Percentiles rank a stretch among this genome's conserved stretches.
These are phyloP conservation scores for Mellivora capensis DNA, from an alignment of 2,113 vertebrate genomes.

Conservation along the genomic window DNA sequence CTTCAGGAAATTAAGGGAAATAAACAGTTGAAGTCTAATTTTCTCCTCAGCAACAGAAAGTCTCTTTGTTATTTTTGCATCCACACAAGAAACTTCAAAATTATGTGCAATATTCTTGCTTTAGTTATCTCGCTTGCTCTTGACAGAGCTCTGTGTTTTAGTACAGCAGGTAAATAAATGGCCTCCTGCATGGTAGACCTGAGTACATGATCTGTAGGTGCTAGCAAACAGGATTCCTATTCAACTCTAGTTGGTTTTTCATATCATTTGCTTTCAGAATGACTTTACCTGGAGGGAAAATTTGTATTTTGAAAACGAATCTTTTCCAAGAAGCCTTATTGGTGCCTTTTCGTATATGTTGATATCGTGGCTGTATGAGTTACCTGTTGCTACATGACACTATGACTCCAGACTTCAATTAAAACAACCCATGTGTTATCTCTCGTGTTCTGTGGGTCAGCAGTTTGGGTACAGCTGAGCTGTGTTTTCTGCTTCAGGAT, in stretches of 20 bases:
- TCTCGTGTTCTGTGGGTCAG: neutral
- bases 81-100: neutral
- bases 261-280: neutral
- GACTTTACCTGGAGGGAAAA: neutral
- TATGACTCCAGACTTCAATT: neutral
- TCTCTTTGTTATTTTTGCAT: neutral
- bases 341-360: neutral
- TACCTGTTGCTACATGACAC: neutral
- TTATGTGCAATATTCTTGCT: neutral
- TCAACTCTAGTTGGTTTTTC: neutral
- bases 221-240: neutral
- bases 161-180: neutral
- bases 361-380: neutral
- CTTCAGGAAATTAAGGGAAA: constrained; percentile 9
- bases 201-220: neutral
- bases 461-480: neutral
- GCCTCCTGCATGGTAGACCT: neutral
- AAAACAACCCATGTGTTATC: neutral
- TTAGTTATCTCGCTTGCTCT: neutral
- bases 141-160: neutral
- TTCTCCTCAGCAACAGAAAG: neutral
- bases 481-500: neutral
- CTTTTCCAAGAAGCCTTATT: neutral
- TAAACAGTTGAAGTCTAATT: neutral
- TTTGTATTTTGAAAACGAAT: constrained; percentile 9